Base-by-base conservation (phyloP, 2,888 invertebrate species). In the Mystacides longicornis region DNA sequence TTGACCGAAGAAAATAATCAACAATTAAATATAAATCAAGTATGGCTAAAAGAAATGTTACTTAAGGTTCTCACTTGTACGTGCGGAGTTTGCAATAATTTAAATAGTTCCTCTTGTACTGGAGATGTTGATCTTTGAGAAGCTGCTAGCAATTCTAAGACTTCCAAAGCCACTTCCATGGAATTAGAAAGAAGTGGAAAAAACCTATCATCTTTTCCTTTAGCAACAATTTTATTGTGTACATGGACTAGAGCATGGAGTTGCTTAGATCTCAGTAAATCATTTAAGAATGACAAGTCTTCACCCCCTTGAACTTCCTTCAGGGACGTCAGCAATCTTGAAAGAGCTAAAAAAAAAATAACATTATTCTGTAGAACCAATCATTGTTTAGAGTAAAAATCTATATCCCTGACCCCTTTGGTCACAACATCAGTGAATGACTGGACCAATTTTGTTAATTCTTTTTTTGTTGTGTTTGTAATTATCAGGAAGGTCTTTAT, bases 231-330 rank as follows among this genome's bases (percentile, higher is more conserved):
- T 73, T 89, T 90, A 68, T 92, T 92, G 70, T 93, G 93, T 58
- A 93, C 92, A 74, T 91, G 89, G 23, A 93, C 91, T 63, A 94
- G 77, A 27, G 93, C 93, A 73, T 93, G 89, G 1, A 94, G 80
- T 69, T 93, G 90, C 70, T 87, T 89, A 4, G 91, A 92, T 69
- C 89, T 89, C 49, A 94, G 75, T 50, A 93, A 74, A 62, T 87
- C 87, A 71, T 86, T 89, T 11, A 93, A 78, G 69, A 93, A 93
- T 48, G 86, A 86, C 60, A 92, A 81, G 74, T 93, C 93, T 71
- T 92, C 90, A 64, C 92, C 91, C 60, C 87, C 87, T 65, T 85
- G 85, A 43, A 88, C 86, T 70, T 91, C 89, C 71, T 89, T 88
- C 63, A 93, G 74, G n/a, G 90, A 88, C 64, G 84, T 80, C 66